Conservation (phyloP, 2,888 invertebrate species). For the Tridacna gigas region DNA sequence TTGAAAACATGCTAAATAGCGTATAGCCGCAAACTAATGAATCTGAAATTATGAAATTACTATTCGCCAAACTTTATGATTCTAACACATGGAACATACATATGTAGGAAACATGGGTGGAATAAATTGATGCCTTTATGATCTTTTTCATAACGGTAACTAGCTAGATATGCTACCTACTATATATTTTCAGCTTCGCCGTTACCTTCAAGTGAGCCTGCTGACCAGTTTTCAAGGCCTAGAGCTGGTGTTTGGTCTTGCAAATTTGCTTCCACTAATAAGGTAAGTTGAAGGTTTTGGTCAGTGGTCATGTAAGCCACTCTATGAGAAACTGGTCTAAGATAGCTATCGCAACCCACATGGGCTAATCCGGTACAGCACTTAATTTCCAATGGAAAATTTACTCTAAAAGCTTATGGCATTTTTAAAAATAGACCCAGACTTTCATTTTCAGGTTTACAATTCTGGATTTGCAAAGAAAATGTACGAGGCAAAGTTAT, state of each 20-base stretch:
- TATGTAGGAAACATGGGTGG: not conserved
- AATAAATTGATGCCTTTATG: not conserved
- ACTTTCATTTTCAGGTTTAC: too few relatives aligned
- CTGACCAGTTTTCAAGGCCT: conserved; percentile 30
- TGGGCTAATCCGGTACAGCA: conserved; percentile 1
- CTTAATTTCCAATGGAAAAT: not conserved
- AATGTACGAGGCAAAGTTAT: too few relatives aligned
- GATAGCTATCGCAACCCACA: not conserved
- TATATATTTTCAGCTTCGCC: conserved; percentile 1
- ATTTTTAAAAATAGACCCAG: too few relatives aligned
- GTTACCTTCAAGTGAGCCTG: conserved; percentile 10
- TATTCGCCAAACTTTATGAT: not conserved
- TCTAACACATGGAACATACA: conserved; percentile 9
- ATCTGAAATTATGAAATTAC: conserved; percentile 7
- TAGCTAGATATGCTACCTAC: conserved; percentile 3
- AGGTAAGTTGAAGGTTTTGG: conserved; percentile 26
- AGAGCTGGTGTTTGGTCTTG: conserved; percentile 17
- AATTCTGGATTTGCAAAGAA: too few relatives aligned
- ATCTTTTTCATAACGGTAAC: not conserved
- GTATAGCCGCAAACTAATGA: conserved; percentile 4
- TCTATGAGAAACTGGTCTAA: not conserved
- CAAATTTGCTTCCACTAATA: conserved; percentile 29
- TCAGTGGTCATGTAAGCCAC: conserved; percentile 1
- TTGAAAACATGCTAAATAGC: conserved; percentile 4
- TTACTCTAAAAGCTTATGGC: too few relatives aligned